Percentiles rank a stretch among this genome's conserved stretches.
These are phyloP conservation scores for Cheilosia soror DNA, from an alignment of 2,888 invertebrate genomes.

Conservation along the genomic window DNA sequence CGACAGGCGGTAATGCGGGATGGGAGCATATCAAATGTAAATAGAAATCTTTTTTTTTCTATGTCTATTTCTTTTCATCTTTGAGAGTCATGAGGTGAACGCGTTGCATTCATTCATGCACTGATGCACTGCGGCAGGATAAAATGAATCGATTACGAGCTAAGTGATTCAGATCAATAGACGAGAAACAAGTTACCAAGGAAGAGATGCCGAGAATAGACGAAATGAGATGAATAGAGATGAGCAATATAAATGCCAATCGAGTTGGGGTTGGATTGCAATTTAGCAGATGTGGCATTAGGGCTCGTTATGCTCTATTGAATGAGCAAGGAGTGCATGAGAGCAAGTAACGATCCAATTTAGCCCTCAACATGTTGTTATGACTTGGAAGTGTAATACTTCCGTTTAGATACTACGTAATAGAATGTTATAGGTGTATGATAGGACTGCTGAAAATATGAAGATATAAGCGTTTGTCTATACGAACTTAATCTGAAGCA, in stretches of 20 bases:
- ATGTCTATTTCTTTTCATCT: background rate
- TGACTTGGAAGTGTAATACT: slow-evolving; percentile 2
- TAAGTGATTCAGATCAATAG: slow-evolving; percentile 68
- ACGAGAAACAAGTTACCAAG: slow-evolving; percentile 16
- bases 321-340: background rate
- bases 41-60: slow-evolving; percentile 14
- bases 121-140: slow-evolving; percentile 66
- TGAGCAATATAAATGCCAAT: slow-evolving; percentile 55
- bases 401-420: background rate
- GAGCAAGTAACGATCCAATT: slow-evolving; percentile 14
- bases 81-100: slow-evolving; percentile 18
- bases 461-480: too few relatives aligned
- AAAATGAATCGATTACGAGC: slow-evolving; percentile 72
- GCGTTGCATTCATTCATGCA: slow-evolving; percentile 65
- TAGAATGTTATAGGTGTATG: background rate
- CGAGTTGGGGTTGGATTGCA: slow-evolving; percentile 42
- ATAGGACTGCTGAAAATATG: background rate
- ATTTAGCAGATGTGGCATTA: slow-evolving; percentile 55
- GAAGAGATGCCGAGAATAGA: slow-evolving; percentile 10
- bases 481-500: too few relatives aligned
- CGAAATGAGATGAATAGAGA: slow-evolving; percentile 48
- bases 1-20: background rate
- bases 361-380: background rate
- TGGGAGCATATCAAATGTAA: slow-evolving; percentile 54
- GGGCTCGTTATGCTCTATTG: slow-evolving; percentile 21